These are phyloP conservation scores for Pygoscelis adeliae DNA, from an alignment of 2,113 vertebrate genomes.

Conservation along the genomic window DNA sequence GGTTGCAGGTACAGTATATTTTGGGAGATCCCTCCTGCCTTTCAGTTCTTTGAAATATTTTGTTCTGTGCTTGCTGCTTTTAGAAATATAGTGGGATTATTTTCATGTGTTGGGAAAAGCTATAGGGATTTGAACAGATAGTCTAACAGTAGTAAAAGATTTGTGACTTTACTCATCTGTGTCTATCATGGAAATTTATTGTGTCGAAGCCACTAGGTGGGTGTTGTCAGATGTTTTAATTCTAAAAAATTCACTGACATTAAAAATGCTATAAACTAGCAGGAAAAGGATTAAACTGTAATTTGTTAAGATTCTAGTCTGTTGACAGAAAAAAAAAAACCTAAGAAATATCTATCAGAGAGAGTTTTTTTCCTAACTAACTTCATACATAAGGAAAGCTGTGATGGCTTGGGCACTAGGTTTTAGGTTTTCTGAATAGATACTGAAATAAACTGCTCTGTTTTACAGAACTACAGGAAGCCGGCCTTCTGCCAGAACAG, in stretches of 20 bases:
- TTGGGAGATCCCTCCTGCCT: neutral
- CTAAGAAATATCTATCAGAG: neutral
- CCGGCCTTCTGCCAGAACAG: slow-evolving; percentile 61
- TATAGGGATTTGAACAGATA: neutral
- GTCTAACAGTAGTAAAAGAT: neutral
- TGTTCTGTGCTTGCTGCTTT: neutral
- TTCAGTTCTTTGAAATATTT: neutral
- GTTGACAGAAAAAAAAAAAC: neutral
- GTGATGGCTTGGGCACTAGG: fast-evolving
- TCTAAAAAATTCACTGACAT: neutral
- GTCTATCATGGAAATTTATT: neutral
- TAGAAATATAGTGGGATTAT: neutral
- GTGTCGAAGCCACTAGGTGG: neutral
- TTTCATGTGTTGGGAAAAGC: neutral
- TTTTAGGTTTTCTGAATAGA: neutral
- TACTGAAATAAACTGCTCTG: neutral
- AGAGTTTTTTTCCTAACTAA: neutral
- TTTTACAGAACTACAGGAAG: slow-evolving; percentile 77
- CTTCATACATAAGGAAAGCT: neutral
- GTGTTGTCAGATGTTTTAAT: neutral
- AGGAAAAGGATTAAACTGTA: neutral
- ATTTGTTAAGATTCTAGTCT: neutral
- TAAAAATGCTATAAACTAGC: neutral
- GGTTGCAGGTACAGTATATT: slow-evolving; percentile 69
- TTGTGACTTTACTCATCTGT: neutral